phyloP scores from a whole-genome alignment of 2,797 vertebrate species.

The Mus spretus region DNA sequence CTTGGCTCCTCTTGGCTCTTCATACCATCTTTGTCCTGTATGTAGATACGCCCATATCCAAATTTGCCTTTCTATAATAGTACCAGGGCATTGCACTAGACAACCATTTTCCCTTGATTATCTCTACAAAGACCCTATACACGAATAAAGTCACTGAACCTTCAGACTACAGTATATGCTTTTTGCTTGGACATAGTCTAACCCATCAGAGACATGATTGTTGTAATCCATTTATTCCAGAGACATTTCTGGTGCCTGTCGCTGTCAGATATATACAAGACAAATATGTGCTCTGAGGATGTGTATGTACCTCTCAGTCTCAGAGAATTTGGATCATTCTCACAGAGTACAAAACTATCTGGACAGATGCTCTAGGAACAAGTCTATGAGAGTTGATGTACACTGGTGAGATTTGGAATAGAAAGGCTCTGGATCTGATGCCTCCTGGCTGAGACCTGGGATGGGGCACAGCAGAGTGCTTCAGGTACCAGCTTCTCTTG shows the following conservation, averaged over 20 bases:
- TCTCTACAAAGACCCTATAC: not conserved
- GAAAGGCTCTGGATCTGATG: not conserved
- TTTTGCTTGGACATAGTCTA: not conserved
- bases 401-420: not conserved
- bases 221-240: not conserved
- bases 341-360: not conserved
- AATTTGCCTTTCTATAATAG: not conserved
- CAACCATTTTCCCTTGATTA: not conserved
- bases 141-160: not conserved
- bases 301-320: not conserved
- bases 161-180: not conserved
- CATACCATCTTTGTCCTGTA: too few relatives aligned
- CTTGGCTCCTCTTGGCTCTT: not conserved
- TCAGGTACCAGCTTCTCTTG: not conserved
- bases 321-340: not conserved
- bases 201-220: not conserved
- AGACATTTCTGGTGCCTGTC: not conserved
- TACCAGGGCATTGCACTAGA: not conserved
- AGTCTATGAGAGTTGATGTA: not conserved
- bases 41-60: not conserved
- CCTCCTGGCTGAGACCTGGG: not conserved
- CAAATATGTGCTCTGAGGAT: not conserved
- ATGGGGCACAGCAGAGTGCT: not conserved
- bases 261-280: not conserved
- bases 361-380: not conserved